Percentiles rank a stretch among this genome's conserved stretches.
phyloP scores from a whole-genome alignment of 2,888 invertebrate genomes.

The Microdon myrmicae region DNA sequence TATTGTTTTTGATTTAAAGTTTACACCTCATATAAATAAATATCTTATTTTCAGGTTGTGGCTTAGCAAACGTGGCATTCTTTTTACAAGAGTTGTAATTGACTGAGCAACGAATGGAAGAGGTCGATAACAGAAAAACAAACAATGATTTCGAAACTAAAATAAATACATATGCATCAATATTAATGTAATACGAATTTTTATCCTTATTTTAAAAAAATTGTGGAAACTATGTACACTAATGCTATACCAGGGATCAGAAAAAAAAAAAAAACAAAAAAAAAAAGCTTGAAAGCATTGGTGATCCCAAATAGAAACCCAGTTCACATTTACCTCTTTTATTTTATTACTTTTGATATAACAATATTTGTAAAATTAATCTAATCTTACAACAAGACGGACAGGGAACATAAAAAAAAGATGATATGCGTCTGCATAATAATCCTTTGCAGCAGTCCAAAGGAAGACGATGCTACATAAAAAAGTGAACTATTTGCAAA shows the following conservation, averaged over 20 bases:
- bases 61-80: constrained; percentile 70
- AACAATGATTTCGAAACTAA: constrained; percentile 22
- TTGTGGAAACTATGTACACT: constrained; percentile 5
- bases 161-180: constrained; percentile 35
- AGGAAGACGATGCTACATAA: too few species aligned
- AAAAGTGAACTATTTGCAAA: too few species aligned
- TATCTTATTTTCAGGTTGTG: constrained; percentile 72
- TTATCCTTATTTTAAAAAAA: constrained; percentile 35
- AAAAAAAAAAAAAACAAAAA: not conserved
- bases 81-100: constrained; percentile 65
- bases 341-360: constrained; percentile 51
- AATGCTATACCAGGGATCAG: constrained; percentile 7
- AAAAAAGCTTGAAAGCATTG: not conserved
- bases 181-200: constrained; percentile 44
- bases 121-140: constrained; percentile 13
- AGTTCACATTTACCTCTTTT: constrained; percentile 36
- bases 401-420: too few species aligned
- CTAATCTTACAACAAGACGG: too few species aligned
- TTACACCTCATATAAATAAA: not conserved
- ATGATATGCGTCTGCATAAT: too few species aligned
- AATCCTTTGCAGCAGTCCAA: too few species aligned
- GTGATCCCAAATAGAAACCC: constrained; percentile 24
- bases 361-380: constrained; percentile 23
- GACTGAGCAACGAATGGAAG: constrained; percentile 60
- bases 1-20: too few species aligned